Conservation (phyloP, 2,888 invertebrate species). For the Ariolimax columbianus region DNA sequence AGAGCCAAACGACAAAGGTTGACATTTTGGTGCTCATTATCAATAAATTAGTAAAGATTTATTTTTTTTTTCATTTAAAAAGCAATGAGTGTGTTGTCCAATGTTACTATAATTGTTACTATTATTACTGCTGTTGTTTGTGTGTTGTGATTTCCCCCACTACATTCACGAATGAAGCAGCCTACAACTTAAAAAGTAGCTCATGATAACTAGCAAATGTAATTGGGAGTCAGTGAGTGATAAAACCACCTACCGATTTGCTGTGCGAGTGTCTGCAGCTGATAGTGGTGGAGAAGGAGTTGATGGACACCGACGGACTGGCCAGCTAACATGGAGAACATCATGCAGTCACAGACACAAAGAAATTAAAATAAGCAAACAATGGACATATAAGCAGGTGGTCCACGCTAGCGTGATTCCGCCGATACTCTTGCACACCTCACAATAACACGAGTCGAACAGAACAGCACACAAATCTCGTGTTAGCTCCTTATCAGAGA, state of each 20-base stretch:
- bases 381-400: background rate
- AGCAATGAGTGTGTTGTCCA: no score
- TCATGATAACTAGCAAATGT: background rate
- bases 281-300: constrained; percentile 64
- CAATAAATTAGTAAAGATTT: no score
- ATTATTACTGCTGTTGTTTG: background rate
- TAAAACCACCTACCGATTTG: constrained; percentile 29
- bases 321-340: constrained; percentile 43
- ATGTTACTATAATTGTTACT: background rate
- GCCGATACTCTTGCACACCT: no score
- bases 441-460: no score
- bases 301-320: constrained; percentile 64
- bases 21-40: no score
- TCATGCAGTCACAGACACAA: constrained; percentile 27
- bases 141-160: background rate
- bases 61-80: no score
- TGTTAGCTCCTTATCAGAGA: no score
- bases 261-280: constrained; percentile 51
- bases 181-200: background rate
- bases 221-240: background rate
- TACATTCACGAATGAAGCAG: background rate
- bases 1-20: no score
- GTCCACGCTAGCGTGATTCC: background rate
- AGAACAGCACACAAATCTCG: no score
- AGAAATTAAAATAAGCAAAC: background rate